Conservation (phyloP, 2,797 vertebrate species). For the Thamnophis elegans region DNA sequence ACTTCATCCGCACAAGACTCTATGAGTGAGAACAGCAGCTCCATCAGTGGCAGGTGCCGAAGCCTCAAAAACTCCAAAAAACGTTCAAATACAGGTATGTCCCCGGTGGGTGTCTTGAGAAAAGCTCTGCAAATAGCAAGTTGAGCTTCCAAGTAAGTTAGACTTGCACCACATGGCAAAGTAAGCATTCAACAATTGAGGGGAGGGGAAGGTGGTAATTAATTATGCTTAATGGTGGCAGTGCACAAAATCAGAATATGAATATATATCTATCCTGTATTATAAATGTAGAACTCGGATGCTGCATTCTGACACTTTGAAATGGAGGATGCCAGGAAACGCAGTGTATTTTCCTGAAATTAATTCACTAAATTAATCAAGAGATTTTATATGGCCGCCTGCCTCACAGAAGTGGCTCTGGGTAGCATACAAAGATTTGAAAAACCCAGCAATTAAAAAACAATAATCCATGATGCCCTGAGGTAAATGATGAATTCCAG, state of each 20-base stretch:
- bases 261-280: neutral
- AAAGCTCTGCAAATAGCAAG: rapidly evolving
- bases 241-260: neutral
- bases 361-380: neutral
- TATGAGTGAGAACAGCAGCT: constrained; percentile 88
- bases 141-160: neutral
- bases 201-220: neutral
- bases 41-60: constrained; percentile 72
- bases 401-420: neutral
- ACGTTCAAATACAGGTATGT: constrained; percentile 82
- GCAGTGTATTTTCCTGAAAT: neutral
- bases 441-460: neutral
- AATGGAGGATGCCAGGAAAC: neutral
- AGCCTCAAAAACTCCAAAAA: constrained; percentile 85
- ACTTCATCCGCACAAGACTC: constrained; percentile 87
- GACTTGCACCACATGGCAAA: neutral
- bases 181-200: neutral
- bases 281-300: neutral
- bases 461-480: neutral
- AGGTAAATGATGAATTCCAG: neutral
- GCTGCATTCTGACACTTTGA: neutral
- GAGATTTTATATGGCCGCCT: neutral
- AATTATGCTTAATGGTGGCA: neutral
- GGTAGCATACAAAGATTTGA: neutral
- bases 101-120: neutral